Percentiles rank a stretch among this genome's conserved stretches.
Evolutionary conservation across 2,113 vertebrate genomes (phyloP).

Genomic region (Grus americana): DNA sequence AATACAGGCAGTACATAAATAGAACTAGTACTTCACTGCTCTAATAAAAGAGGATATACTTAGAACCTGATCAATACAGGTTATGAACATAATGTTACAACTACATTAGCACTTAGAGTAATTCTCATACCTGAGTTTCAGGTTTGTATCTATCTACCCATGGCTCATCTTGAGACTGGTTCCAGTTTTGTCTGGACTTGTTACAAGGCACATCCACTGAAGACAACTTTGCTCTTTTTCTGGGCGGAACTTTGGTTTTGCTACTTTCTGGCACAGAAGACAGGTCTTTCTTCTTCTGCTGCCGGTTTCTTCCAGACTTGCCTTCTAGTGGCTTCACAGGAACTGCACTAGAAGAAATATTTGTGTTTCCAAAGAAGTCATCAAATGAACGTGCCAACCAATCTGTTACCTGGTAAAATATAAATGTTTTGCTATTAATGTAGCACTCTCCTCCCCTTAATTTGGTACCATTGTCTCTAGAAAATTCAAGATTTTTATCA

Average conservation of each 20-base stretch:
- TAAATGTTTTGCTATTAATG: background rate
- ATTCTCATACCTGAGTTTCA: slow-evolving; percentile 78
- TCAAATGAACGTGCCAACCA: slow-evolving; percentile 85
- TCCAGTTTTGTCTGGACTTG: background rate
- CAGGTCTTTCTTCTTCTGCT: slow-evolving; percentile 37
- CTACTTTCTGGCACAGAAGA: slow-evolving; percentile 37
- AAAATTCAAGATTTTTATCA: background rate
- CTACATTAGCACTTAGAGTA: background rate
- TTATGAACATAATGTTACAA: fast-evolving
- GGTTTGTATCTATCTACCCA: slow-evolving; percentile 92
- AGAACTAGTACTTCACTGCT: background rate
- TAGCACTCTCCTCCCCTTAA: too few species aligned
- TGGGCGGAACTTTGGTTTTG: slow-evolving; percentile 41
- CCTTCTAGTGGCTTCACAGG: background rate
- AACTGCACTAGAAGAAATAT: background rate
- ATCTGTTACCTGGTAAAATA: slow-evolving; percentile 62
- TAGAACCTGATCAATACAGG: background rate
- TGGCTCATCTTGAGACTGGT: slow-evolving; percentile 71
- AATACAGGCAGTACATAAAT: background rate
- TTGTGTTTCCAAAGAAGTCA: slow-evolving; percentile 68
- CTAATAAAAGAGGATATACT: fast-evolving
- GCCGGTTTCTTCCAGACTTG: background rate
- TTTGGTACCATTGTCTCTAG: background rate
- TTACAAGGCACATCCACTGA: slow-evolving; percentile 1
- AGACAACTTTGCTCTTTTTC: slow-evolving; percentile 68